Evolutionary conservation across 2,888 invertebrate genomes (phyloP), one percentile per base, ranked within the genome.

Genomic region (Megamerina dolium): DNA sequence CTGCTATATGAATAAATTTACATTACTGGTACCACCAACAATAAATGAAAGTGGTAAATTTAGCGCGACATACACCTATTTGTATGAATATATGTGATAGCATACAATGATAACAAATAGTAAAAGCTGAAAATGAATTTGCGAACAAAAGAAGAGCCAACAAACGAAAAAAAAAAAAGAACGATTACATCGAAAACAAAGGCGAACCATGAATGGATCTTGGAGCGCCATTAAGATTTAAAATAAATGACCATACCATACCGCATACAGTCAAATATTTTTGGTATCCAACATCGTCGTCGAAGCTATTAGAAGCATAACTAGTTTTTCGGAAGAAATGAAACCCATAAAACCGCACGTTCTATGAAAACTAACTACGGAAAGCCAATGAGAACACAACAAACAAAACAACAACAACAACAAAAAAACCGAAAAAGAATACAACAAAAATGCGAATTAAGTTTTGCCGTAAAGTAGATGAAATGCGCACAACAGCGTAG

Each of bases 221-320:
- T 23, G 8, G 6, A 26, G 9, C 18, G 29, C 37, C 26, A 37
- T 37, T 29, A 26, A 18, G 17, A 37, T 37, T 37, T 26, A 8
- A 37, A 26, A 37, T 37, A 26, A 37, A 37, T 37, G 37, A 27
- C 37, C 37, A 18, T 23, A n/a, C n/a, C n/a, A n/a, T n/a, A n/a
- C n/a, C n/a, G n/a, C n/a, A n/a, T n/a, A 37, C 18, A 27, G 37
- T 37, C 27, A 37, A 18, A 23, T 8, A 23, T 8, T 26, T 37
- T 37, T 37, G 27, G 5, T 26, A 13, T 29, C 29, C n/a, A 27
- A 14, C 29, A 36, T 29, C 12, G 37, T 26, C 2, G 17, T 9
- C 14, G 5, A 14, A 19, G 20, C 20, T 4, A n/a, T 17, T 19
- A 23, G 23, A 6, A 10, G 23, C 23, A 23, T 23, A 23, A n/a